Base-by-base conservation (phyloP, 1,140 invertebrate genomes). In the Leptinotarsa defecta region DNA sequence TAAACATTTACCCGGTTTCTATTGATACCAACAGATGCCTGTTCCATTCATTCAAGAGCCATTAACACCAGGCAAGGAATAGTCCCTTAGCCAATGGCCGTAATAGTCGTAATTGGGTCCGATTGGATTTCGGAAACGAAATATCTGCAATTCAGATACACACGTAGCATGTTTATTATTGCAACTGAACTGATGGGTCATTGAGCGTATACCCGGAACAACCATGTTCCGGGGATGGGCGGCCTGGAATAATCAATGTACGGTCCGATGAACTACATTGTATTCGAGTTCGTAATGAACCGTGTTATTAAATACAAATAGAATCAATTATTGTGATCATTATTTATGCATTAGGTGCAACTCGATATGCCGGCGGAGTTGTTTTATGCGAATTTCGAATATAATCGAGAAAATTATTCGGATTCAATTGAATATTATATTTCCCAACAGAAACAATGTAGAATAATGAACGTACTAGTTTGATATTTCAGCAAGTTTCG, bases 121-220 rank as follows among this genome's bases (percentile, higher is more conserved):
- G 63, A 65, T 65, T 65, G 13, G 24, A 20, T 22, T 24, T 65
- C 34, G n/a, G 48, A 65, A 65, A 15, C 64, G 64, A 65, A 65
- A 65, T 65, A 65, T 73, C 71, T 64, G 61, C 71, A 73, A 73
- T 73, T 73, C 61, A 64, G 62, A 73, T 65, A 48, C 43, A 65
- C n/a, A 34, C 62, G 20, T 57, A 69, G 20, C 71, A 65, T 73
- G 71, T 65, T 73, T 62, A 73, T 65, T 65, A 73, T 62, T 65
- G 63, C 71, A 48, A 17, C 34, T 15, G 43, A 43, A 11, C 20
- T n/a, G 61, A 20, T 49, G 71, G 71, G 71, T 73, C 71, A 73
- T 73, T 73, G 61, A 43, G 71, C 61, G 71, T 61, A 64, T 15
- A 34, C 57, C 34, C 71, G 61, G 61, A 65, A 73, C 71, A 65